Conservation (phyloP, 2,888 invertebrate species). For the Cryptocephalus moraei region DNA sequence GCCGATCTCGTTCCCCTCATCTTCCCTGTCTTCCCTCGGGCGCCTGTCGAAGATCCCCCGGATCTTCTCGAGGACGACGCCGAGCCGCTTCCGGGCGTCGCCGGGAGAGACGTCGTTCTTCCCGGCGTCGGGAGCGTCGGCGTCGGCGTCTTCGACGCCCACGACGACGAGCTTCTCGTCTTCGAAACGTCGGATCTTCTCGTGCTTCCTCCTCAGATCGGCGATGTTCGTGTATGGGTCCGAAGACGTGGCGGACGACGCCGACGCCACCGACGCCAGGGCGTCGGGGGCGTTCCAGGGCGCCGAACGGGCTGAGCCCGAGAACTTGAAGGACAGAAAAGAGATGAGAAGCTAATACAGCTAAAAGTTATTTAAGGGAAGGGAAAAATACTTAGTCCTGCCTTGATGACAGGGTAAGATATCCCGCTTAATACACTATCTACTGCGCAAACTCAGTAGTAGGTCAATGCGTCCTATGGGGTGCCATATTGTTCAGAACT, state of each 20-base stretch:
- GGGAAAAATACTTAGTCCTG: no score
- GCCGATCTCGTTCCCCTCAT: conserved; percentile 3
- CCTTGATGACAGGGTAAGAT: no score
- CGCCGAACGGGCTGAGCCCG: no score
- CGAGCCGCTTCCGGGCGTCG: conserved; percentile 18
- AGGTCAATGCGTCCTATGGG: no score
- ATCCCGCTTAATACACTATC: no score
- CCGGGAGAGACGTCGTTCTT: conserved; percentile 8
- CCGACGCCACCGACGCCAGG: conserved; percentile 14
- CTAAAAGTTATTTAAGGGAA: no score
- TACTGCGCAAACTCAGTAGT: no score
- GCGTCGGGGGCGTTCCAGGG: conserved; percentile 6
- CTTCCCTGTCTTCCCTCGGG: background rate
- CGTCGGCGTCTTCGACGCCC: conserved; percentile 7
- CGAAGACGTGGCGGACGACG: conserved; percentile 11
- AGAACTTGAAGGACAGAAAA: no score
- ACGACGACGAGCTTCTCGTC: conserved; percentile 9
- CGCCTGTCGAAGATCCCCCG: conserved; percentile 9
- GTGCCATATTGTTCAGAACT: no score
- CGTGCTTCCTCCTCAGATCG: conserved; percentile 12
- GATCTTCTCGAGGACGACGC: conserved; percentile 18
- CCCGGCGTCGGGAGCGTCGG: background rate
- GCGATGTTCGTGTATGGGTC: conserved; percentile 14
- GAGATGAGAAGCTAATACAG: no score
- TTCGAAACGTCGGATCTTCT: conserved; percentile 10